Evolutionary conservation across 2,797 vertebrate species (phyloP), one percentile per base, ranked within the genome.

Genomic region (Petrocephalus sullivani): DNA sequence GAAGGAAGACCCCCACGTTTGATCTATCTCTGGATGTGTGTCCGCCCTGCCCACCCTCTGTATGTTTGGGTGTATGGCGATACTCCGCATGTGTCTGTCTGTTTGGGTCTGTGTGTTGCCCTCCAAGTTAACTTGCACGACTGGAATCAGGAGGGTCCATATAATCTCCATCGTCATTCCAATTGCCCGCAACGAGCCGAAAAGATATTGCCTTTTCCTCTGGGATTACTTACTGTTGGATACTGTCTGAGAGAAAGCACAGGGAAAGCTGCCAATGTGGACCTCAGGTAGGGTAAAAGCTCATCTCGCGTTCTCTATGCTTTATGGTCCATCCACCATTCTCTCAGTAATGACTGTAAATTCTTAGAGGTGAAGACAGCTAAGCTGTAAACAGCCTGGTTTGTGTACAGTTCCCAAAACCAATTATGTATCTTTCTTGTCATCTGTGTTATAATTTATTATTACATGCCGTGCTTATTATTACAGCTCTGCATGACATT

Each of bases 251-350:
- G 87, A 88, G 89, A 1, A 87, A 83, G 87, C 84, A 89, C 58
- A 82, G 87, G 16, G 83, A 16, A 90, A 88, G 60, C 84, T 90
- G 89, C 93, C 92, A 92, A 96, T 96, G 95, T 96, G 96, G 96
- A 92, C 92, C 91, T 90, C 95, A 96, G 95, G 96, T 96, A 95
- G 23, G 84, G 33, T 87, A 89, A 60, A 61, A 90, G 46, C 64
- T 1, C 89, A 90, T 21, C 60, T 84, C 61, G 67, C 14, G 19
- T 0, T 64, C 28, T 7, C 10, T 61, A 41, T 8, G 9, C 5
- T 78, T 67, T 88, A 85, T 87, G 23, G 28, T 84, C 51, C 2
- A 4, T 5, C 49, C 51, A 1, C 46, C n/a, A 49, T 49, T 81
- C 28, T 54, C n/a, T 84, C 81, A 28, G 51, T 14, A 84, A 21